Evolutionary conservation across 2,797 vertebrate genomes (phyloP), one percentile per base, ranked within the genome.

Genomic region (Darevskia mixta): DNA sequence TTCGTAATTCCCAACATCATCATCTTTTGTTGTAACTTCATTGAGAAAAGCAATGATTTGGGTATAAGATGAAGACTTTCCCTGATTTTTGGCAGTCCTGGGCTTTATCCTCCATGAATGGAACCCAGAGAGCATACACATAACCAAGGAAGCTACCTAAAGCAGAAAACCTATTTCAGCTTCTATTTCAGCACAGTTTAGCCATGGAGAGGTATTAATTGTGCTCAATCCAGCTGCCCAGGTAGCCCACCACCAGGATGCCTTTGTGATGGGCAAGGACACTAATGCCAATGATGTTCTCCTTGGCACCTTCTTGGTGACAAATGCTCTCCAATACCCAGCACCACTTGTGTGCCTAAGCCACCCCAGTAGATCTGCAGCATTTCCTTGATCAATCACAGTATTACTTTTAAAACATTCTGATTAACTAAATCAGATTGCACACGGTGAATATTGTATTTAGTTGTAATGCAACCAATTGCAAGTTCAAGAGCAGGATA

Each of bases 1-100:
- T 81, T 80, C 71, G 20, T n/a, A 23, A 25, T 55, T 89, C 61
- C 76, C 66, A 69, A 82, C 71, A 38, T 35, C 81, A 64, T 67
- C 41, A 35, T 73, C 20, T 78, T 86, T 82, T 45, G 3, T 80
- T 38, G n/a, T 20, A 88, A 75, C 49, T 7, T 72, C 73, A 38
- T 80, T 38, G 73, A 72, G 78, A 86, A 66, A 35, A n/a, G 27
- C 71, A 58, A 45, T 27, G 66, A 82, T 49, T 17, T 23, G 1
- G 71, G 29, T 45, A 10, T 35, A 82, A 79, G 64, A 79, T 61
- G 27, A 38, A 55, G 71, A 18, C 2, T 2, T 17, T n/a, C n/a
- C 27, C 9, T 35, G 13, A 17, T 4, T 77, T 79, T 32, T 64
- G 49, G 29, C 73, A 83, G 66, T 8, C 29, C n/a, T 79, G 45